Evolutionary conservation across 2,888 invertebrate species (phyloP).

Genomic region (Craniophora ligustri): DNA sequence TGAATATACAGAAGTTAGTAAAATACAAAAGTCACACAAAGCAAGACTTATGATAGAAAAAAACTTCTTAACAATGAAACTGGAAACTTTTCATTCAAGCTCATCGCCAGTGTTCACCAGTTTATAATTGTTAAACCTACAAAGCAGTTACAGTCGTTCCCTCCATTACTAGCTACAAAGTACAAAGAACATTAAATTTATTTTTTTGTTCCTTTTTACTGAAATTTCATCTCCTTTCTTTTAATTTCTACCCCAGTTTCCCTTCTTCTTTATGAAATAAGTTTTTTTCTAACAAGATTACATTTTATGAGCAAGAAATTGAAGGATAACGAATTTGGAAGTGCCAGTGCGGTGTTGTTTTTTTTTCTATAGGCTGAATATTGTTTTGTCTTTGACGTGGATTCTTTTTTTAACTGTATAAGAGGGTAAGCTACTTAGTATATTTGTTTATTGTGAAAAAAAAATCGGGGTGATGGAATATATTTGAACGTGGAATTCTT

Average conservation of each 20-base stretch:
- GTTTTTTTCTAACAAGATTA: constrained; percentile 85
- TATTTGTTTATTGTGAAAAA: constrained; percentile 59
- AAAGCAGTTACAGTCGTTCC: constrained; percentile 70
- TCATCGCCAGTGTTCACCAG: constrained; percentile 34
- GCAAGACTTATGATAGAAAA: constrained; percentile 14
- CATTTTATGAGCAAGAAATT: constrained; percentile 84
- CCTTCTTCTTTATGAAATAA: constrained; percentile 82
- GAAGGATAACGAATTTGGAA: constrained; percentile 81
- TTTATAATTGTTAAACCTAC: constrained; percentile 73
- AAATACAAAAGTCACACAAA: constrained; percentile 32
- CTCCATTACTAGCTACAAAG: constrained; percentile 75
- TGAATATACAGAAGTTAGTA: too few relatives aligned
- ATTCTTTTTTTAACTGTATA: constrained; percentile 64
- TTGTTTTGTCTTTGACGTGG: constrained; percentile 51
- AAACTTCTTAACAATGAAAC: constrained; percentile 54
- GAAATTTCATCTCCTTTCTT: constrained; percentile 67
- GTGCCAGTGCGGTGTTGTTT: constrained; percentile 56
- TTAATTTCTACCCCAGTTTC: constrained; percentile 75
- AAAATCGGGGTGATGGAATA: constrained; percentile 26
- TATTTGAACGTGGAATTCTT: constrained; percentile 37
- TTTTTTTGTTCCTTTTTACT: constrained; percentile 56
- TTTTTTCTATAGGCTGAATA: constrained; percentile 46
- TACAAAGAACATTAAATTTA: constrained; percentile 75
- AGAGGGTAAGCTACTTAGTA: constrained; percentile 70
- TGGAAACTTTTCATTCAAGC: constrained; percentile 37